Base-by-base conservation (phyloP, 2,888 invertebrate genomes). In the Tribolium freemani region DNA sequence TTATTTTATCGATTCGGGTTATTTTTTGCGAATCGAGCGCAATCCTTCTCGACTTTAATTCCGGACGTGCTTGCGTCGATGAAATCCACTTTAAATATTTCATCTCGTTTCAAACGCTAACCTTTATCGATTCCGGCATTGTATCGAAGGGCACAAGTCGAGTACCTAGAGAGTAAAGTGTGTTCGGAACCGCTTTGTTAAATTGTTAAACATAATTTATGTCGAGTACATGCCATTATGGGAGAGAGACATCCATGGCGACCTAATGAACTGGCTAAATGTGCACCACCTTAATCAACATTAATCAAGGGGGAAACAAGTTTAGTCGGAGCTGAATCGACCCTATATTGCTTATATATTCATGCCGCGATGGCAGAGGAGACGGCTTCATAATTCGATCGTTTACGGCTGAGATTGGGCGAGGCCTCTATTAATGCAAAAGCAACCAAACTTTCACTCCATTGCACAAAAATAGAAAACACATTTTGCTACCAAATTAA, bases 251-350 rank as follows among this genome's bases (percentile, higher is more conserved):
- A 78, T 80, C 77, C 71, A 77, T 74, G 75, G 76, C 70, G 51
- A 77, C 76, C 76, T 80, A 81, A 79, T 81, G 80, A 81, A 81
- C 80, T 76, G 77, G 74, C 76, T 74, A 77, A 76, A 77, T 78
- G 79, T 77, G 71, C 72, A 72, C 74, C 56, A 64, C 69, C 74
- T 76, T 76, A 81, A 81, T 81, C 80, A 81, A 77, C 79, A 78
- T 79, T 79, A 80, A 81, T 81, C 80, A 80, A 77, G 69, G 48
- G n/a, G 58, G 73, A 60, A 80, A 79, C 77, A 79, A 75, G 77
- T 76, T 77, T 74, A 75, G 75, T 73, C 63, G 70, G 76, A 75
- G 73, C 54, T 70, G 73, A 69, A 78, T 75, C 76, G 75, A 74
- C 69, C 69, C 51, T 51, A 13, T 45, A 63, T 76, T 75, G 51